Evolutionary conservation across 2,888 invertebrate genomes (phyloP).

Genomic region (Conomelus anceps): DNA sequence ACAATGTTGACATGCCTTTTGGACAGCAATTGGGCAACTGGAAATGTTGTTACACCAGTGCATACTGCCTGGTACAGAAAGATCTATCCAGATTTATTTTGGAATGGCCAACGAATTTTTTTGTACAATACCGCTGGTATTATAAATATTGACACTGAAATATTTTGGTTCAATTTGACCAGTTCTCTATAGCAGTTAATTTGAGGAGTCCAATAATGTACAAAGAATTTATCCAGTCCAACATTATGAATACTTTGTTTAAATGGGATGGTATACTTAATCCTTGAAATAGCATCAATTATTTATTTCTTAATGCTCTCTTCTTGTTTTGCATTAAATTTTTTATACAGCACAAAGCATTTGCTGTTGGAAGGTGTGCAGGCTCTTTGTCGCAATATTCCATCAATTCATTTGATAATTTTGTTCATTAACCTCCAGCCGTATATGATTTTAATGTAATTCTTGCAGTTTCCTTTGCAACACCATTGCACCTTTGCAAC

Average conservation of each 20-base stretch:
- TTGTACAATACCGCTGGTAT: not conserved
- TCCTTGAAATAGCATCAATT: not conserved
- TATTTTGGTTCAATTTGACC: not conserved
- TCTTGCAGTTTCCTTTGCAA: not conserved
- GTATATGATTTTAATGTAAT: not conserved
- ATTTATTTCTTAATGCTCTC: not conserved
- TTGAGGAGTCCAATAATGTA: constrained; percentile 14
- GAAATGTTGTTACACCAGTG: not conserved
- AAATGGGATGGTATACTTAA: constrained; percentile 5
- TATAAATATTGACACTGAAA: not conserved
- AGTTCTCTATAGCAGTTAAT: constrained; percentile 1
- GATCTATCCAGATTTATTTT: not conserved
- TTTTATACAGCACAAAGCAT: constrained; percentile 5
- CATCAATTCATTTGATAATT: not conserved
- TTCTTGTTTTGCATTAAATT: not conserved
- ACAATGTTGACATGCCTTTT: constrained; percentile 11
- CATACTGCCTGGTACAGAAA: constrained; percentile 5
- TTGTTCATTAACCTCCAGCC: not conserved
- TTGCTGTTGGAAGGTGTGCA: not conserved
- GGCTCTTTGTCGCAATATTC: constrained; percentile 7
- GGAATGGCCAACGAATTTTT: not conserved
- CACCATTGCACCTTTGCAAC: too few relatives aligned
- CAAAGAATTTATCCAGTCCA: constrained; percentile 11
- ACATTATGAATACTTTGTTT: constrained; percentile 1
- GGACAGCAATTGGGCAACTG: constrained; percentile 1